These are phyloP conservation scores for Siniperca chuatsi DNA, from an alignment of 2,113 vertebrate genomes.

Conservation along the genomic window DNA sequence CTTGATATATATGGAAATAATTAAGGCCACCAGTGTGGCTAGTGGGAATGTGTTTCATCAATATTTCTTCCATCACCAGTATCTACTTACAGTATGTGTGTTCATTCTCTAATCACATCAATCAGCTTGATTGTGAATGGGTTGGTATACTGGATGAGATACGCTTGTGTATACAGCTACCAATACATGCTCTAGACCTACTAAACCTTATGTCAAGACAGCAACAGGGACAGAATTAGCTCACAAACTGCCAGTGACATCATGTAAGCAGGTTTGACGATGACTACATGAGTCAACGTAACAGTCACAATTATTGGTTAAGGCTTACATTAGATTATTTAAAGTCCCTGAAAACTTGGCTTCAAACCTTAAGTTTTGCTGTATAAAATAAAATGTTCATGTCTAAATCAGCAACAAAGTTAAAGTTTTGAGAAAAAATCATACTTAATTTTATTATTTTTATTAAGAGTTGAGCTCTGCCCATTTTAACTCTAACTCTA, in stretches of 20 bases:
- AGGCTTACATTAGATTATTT: too few relatives aligned
- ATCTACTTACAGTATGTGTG: not conserved
- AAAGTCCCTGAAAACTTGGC: too few relatives aligned
- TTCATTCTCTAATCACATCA: not conserved
- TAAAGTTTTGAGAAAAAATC: too few relatives aligned
- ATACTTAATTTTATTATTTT: too few relatives aligned
- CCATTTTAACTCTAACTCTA: too few relatives aligned
- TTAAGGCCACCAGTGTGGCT: not conserved
- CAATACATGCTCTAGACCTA: not conserved
- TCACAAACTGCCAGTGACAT: not conserved
- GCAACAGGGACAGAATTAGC: not conserved
- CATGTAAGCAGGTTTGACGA: not conserved
- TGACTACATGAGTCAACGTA: not conserved
- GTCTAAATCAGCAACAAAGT: too few relatives aligned
- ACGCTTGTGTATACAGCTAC: not conserved
- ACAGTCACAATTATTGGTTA: not conserved
- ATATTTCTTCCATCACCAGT: not conserved
- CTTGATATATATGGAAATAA: not conserved
- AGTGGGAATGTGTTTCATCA: conserved; percentile 7
- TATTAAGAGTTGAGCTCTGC: too few relatives aligned
- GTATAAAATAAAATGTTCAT: too few relatives aligned
- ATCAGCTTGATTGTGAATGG: not conserved
- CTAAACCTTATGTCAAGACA: not conserved
- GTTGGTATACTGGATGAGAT: not conserved
- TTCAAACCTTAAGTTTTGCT: too few relatives aligned